phyloP scores from a whole-genome alignment of 2,888 invertebrate species.

The Scaptodrosophila latifasciaeformis region DNA sequence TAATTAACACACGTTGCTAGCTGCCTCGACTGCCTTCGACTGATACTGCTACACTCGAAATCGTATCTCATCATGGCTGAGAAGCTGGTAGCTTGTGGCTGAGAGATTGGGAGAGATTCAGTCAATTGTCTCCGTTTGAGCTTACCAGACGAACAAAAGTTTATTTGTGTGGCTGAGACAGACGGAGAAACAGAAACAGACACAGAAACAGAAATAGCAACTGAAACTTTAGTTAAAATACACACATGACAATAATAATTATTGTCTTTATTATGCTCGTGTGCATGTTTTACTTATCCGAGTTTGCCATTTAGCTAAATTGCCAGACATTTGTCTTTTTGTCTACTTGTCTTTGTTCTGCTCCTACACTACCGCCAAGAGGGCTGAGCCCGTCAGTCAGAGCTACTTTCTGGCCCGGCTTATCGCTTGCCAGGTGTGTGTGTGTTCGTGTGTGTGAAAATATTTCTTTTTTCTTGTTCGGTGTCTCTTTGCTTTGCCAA shows the following conservation, averaged over 20 bases:
- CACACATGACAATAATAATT: slow-evolving; percentile 67
- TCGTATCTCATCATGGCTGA: no score
- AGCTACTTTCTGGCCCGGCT: neutral
- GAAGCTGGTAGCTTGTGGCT: no score
- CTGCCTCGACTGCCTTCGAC: neutral
- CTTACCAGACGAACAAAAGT: slow-evolving; percentile 7
- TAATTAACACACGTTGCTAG: slow-evolving; percentile 66
- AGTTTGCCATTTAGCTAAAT: slow-evolving; percentile 65
- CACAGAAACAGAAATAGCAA: slow-evolving; percentile 9
- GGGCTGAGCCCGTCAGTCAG: neutral
- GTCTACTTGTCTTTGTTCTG: neutral
- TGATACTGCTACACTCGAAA: no score
- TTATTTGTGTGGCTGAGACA: slow-evolving; percentile 7
- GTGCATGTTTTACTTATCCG: slow-evolving; percentile 55
- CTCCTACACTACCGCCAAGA: no score
- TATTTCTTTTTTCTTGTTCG: slow-evolving; percentile 6
- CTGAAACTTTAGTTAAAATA: slow-evolving; percentile 32
- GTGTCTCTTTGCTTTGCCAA: neutral
- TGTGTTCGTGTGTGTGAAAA: no score
- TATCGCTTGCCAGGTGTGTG: neutral
- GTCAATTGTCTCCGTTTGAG: slow-evolving; percentile 15
- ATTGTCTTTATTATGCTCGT: slow-evolving; percentile 66
- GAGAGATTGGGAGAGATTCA: slow-evolving; percentile 18
- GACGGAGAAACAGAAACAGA: slow-evolving; percentile 22
- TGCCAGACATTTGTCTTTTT: slow-evolving; percentile 65